A percentile compares a stretch with the other conserved stretches of the same genome.
Evolutionary conservation across 1,140 invertebrate genomes (phyloP).

Genomic region (Drosophila micromelanica): DNA sequence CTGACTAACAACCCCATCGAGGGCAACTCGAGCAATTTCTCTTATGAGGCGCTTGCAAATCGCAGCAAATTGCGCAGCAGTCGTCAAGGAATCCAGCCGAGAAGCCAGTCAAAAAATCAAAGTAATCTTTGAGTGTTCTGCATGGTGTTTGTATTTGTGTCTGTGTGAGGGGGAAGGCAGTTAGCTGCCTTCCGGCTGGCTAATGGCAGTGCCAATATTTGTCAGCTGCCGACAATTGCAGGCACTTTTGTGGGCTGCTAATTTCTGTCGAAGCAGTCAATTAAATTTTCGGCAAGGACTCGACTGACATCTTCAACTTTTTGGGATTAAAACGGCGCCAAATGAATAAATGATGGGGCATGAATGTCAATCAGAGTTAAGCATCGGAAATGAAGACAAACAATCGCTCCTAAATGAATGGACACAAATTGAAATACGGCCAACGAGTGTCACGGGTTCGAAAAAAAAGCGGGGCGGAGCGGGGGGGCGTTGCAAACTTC

Average conservation of each 20-base stretch:
- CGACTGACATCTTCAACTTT: constrained; percentile 23
- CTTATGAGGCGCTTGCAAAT: constrained; percentile 24
- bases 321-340: constrained; percentile 50
- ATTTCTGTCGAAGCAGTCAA: constrained; percentile 48
- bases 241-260: constrained; percentile 49
- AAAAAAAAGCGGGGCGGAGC: no score
- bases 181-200: background rate
- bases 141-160: background rate
- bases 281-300: constrained; percentile 42
- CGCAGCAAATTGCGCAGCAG: constrained; percentile 42
- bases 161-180: no score
- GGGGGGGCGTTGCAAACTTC: constrained; percentile 18
- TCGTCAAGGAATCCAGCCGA: constrained; percentile 23
- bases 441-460: background rate
- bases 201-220: constrained; percentile 52
- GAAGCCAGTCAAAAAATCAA: constrained; percentile 34
- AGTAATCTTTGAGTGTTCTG: constrained; percentile 4
- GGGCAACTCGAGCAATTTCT: constrained; percentile 14
- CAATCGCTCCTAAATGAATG: constrained; percentile 46
- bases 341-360: constrained; percentile 81
- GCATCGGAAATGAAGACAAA: constrained; percentile 59
- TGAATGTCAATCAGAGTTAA: constrained; percentile 81
- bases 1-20: constrained; percentile 55
- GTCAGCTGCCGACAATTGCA: constrained; percentile 44
- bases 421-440: constrained; percentile 34